Evolutionary conservation across 2,888 invertebrate genomes (phyloP), one percentile per base, ranked within the genome.

Genomic region (Drosophila setosimentum): DNA sequence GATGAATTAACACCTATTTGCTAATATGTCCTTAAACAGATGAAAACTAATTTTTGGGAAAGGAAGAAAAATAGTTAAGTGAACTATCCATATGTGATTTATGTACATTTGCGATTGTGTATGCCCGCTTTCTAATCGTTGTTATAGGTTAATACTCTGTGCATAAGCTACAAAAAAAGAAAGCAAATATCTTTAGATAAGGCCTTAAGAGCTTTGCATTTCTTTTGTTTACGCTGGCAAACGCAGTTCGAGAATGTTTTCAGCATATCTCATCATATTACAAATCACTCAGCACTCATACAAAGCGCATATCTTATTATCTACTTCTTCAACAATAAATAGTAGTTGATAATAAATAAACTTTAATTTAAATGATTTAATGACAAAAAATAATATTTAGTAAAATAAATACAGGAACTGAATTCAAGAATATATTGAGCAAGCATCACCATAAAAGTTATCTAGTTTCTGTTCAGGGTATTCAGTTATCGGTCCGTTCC

Each of bases 201-300:
- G 53, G 60, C 73, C 59, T 68, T 35, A 64, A 53, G 53, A 61
- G 61, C 61, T 76, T 61, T 73, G 42, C 35, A 51, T 67, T 76
- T 64, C 51, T 45, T 59, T 65, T 72, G 65, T 61, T 61, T 64
- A 67, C 62, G 30, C 49, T 65, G 58, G n/a, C 53, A 30, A 60
- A 60, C 53, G 45, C 53, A 59, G 24, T 60, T 54, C 49, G 49
- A 40, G 54, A 54, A 40, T 62, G 48, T 59, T 69, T 67, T 5
- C 16, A 40, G 55, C 13, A 29, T 33, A 29, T 30, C 45, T 10
- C 35, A 21, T 54, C 35, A 53, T 63, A 40, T 63, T 53, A 11
- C 3, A 67, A 30, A 48, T 48, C 33, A n/a, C 24, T 30, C 10
- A 21, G 24, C 48, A 40, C 24, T 30, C 30, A 3, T 5, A 13